Conservation (phyloP, 1,140 invertebrate species). For the Caerostris extrusa region DNA sequence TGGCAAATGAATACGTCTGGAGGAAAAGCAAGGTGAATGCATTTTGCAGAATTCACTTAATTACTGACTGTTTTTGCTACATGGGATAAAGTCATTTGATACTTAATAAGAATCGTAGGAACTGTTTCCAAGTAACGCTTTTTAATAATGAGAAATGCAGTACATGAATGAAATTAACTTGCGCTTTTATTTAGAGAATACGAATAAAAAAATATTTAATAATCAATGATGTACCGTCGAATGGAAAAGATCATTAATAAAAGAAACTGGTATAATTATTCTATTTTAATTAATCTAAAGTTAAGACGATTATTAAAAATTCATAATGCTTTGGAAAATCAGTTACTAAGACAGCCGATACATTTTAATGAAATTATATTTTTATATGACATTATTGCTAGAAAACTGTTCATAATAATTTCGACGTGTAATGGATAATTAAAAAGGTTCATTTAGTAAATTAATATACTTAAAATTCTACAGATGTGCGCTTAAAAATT, state of each 20-base stretch:
- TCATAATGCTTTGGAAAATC: no score
- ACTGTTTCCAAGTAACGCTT: background rate
- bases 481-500: no score
- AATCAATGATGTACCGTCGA: background rate
- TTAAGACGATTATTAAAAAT: no score
- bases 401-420: no score
- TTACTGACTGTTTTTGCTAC: background rate
- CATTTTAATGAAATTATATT: no score
- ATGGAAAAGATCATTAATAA: background rate
- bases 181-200: background rate
- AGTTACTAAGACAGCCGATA: no score
- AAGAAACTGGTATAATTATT: background rate
- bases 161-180: background rate
- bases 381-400: no score
- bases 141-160: background rate
- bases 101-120: background rate
- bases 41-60: background rate
- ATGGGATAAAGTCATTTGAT: background rate
- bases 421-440: no score
- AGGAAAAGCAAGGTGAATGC: background rate
- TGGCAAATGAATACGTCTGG: background rate
- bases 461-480: no score
- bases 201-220: background rate
- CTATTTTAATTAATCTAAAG: no score
- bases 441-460: no score